Evolutionary conservation across 2,113 vertebrate genomes (phyloP).

Genomic region (Acanthochromis polyacanthus): DNA sequence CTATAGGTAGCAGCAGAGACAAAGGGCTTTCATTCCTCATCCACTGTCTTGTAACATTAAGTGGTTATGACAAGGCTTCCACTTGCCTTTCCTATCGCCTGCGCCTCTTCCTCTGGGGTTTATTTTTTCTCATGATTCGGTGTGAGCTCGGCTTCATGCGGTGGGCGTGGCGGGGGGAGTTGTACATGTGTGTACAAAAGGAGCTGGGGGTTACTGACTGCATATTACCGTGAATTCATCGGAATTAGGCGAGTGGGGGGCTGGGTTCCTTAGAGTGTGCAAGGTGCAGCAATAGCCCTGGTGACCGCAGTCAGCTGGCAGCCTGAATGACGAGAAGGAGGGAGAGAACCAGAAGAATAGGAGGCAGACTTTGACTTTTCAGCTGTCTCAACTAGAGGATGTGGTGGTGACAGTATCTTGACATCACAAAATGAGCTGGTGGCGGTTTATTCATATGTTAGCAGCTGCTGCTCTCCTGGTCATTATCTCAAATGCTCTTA

Average conservation of each 20-base stretch:
- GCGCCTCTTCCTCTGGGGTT: constrained; percentile 51
- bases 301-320: constrained; percentile 85
- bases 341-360: constrained; percentile 66
- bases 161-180: constrained; percentile 50
- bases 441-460: constrained; percentile 18
- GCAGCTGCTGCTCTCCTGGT: constrained; percentile 16
- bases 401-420: constrained; percentile 41
- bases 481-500: constrained; percentile 23
- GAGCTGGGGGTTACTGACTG: constrained; percentile 52
- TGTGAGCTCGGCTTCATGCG: constrained; percentile 25
- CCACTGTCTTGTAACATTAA: constrained; percentile 68
- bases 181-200: constrained; percentile 61
- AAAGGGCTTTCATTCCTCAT: constrained; percentile 78
- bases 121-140: constrained; percentile 49
- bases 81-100: constrained; percentile 51
- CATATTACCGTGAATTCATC: constrained; percentile 82
- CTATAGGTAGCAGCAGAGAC: constrained; percentile 70
- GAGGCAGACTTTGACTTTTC: constrained; percentile 71
- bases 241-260: constrained; percentile 64
- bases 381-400: constrained; percentile 79
- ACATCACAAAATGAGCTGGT: constrained; percentile 30
- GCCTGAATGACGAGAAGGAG: constrained; percentile 55
- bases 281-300: constrained; percentile 75
- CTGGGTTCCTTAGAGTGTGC: constrained; percentile 38
- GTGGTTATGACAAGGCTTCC: constrained; percentile 69